Percentiles rank a stretch among this genome's conserved stretches.
Conservation (phyloP, 2,797 vertebrate species). For the Tangara arthus region DNA sequence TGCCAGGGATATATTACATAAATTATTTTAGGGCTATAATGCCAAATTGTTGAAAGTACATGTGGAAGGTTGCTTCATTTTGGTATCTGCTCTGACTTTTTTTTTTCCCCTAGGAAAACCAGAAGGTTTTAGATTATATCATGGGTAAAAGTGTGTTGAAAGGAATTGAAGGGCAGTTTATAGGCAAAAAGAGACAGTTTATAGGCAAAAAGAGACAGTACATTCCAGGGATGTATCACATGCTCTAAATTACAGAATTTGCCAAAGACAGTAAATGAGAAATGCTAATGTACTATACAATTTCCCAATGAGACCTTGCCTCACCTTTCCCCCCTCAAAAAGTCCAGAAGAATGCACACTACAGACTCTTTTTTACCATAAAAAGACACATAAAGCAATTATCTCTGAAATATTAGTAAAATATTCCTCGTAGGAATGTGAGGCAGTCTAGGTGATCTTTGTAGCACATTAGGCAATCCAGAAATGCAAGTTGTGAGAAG, state of each 20-base stretch:
- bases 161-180: background rate
- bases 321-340: background rate
- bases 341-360: background rate
- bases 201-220: background rate
- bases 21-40: background rate
- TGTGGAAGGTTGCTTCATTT: background rate
- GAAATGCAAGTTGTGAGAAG: background rate
- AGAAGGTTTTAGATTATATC: background rate
- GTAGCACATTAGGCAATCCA: background rate
- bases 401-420: background rate
- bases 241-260: background rate
- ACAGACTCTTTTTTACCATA: background rate
- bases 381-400: background rate
- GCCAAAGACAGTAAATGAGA: background rate
- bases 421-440: background rate
- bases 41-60: background rate
- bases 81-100: background rate
- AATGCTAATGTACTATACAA: background rate
- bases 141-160: background rate
- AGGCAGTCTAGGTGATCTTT: background rate
- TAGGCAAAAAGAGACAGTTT: background rate
- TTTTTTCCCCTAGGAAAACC: background rate
- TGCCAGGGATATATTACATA: background rate
- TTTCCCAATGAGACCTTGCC: background rate
- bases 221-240: background rate